phyloP scores from a whole-genome alignment of 2,888 invertebrate genomes.

The Palloptera scutellata region DNA sequence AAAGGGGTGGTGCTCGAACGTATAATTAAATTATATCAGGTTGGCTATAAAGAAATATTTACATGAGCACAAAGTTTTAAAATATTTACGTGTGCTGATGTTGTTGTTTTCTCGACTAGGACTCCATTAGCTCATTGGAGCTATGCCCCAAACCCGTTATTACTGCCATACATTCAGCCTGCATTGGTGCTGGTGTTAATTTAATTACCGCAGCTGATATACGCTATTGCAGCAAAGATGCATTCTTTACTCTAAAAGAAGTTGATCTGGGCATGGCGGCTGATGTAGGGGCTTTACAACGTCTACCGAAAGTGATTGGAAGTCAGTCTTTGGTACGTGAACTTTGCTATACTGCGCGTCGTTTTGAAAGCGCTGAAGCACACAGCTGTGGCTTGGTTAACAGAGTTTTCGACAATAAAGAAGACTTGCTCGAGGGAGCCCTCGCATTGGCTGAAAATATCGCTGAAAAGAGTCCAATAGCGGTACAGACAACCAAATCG shows the following conservation, averaged over 20 bases:
- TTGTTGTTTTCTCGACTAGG: conserved; percentile 48
- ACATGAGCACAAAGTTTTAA: no score
- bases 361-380: conserved; percentile 83
- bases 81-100: not conserved
- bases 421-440: conserved; percentile 73
- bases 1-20: conserved; percentile 74
- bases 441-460: conserved; percentile 80
- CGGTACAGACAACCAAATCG: conserved; percentile 90
- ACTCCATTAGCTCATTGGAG: conserved; percentile 82
- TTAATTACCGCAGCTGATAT: conserved; percentile 91
- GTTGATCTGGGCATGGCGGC: conserved; percentile 89
- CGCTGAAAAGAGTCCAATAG: conserved; percentile 90
- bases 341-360: conserved; percentile 85
- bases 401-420: conserved; percentile 56
- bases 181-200: conserved; percentile 92
- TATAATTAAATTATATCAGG: conserved; percentile 74
- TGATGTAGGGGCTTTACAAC: conserved; percentile 93
- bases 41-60: conserved; percentile 16
- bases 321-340: conserved; percentile 88
- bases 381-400: conserved; percentile 83
- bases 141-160: conserved; percentile 92
- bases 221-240: conserved; percentile 87
- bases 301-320: conserved; percentile 87
- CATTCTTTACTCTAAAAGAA: conserved; percentile 91
- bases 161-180: conserved; percentile 84